A percentile compares a stretch with the other conserved stretches of the same genome.
These are phyloP conservation scores for Tachypleus tridentatus DNA, from an alignment of 1,140 invertebrate genomes.

Conservation along the genomic window DNA sequence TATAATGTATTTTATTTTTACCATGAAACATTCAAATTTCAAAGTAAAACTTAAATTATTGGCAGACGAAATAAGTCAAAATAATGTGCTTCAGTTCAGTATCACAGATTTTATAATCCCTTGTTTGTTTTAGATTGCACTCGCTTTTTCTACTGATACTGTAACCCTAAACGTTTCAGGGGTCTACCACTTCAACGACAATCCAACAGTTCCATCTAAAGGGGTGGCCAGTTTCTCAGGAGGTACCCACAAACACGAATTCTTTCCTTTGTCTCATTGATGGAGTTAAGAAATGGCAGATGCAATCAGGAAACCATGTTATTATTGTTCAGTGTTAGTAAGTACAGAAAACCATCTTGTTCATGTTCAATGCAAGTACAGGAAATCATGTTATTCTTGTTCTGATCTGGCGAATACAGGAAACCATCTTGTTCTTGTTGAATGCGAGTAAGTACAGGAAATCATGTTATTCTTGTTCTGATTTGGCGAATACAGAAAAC, in stretches of 20 bases:
- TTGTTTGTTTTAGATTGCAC: no score
- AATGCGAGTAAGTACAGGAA: no score
- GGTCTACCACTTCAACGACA: not conserved
- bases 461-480: not conserved
- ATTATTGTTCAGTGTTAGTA: conserved; percentile 9
- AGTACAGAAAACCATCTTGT: not conserved
- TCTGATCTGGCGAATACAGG: no score
- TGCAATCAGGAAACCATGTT: not conserved
- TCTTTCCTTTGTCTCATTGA: not conserved
- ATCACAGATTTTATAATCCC: no score
- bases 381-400: not conserved
- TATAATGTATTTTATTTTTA: no score
- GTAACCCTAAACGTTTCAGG: no score
- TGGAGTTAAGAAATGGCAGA: not conserved
- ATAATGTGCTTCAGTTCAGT: no score
- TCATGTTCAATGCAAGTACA: not conserved
- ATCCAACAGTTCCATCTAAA: conserved; percentile 1
- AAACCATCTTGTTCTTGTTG: not conserved
- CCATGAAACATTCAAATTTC: no score
- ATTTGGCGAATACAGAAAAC: no score
- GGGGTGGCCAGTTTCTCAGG: not conserved
- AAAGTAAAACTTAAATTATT: no score
- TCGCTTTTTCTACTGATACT: no score
- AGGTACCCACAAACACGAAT: not conserved
- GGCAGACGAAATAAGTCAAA: no score